Evolutionary conservation across 2,888 invertebrate genomes (phyloP).

Genomic region (Ormyrus nitidulus): DNA sequence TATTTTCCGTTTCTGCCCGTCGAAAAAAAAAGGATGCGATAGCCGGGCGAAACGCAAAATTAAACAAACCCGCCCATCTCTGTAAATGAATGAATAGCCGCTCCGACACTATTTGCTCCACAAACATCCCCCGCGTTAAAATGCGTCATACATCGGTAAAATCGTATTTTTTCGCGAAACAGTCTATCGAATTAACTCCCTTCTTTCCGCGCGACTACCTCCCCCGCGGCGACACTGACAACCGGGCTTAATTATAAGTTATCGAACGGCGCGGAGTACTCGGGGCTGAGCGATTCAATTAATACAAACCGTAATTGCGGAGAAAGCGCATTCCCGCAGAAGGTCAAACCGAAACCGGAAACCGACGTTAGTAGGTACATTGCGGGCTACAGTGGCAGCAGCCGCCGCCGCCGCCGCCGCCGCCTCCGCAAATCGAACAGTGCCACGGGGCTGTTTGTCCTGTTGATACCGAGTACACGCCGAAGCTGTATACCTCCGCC

Average conservation of each 20-base stretch:
- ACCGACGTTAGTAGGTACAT: conserved; percentile 27
- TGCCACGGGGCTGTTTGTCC: conserved; percentile 34
- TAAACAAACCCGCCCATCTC: too few relatives aligned
- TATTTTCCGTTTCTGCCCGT: too few relatives aligned
- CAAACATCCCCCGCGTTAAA: too few relatives aligned
- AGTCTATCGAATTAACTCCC: too few relatives aligned
- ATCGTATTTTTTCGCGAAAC: too few relatives aligned
- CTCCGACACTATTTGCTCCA: too few relatives aligned
- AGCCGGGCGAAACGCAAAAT: too few relatives aligned
- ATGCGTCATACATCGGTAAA: too few relatives aligned
- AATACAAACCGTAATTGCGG: conserved; percentile 53
- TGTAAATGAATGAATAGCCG: too few relatives aligned
- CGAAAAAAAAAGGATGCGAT: too few relatives aligned
- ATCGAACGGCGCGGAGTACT: conserved; percentile 10
- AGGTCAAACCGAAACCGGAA: conserved; percentile 47
- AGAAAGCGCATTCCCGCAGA: conserved; percentile 51
- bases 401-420: not conserved
- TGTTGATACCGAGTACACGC: conserved; percentile 16
- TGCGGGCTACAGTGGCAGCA: not conserved
- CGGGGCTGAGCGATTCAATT: conserved; percentile 25
- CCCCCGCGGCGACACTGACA: not conserved
- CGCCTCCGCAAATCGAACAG: conserved; percentile 23
- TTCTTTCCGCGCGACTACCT: too few relatives aligned
- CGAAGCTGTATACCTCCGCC: not conserved
- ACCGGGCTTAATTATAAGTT: conserved; percentile 34